Evolutionary conservation across 2,113 vertebrate species (phyloP), one percentile per base, ranked within the genome.

Genomic region (Amphilophus citrinellus): DNA sequence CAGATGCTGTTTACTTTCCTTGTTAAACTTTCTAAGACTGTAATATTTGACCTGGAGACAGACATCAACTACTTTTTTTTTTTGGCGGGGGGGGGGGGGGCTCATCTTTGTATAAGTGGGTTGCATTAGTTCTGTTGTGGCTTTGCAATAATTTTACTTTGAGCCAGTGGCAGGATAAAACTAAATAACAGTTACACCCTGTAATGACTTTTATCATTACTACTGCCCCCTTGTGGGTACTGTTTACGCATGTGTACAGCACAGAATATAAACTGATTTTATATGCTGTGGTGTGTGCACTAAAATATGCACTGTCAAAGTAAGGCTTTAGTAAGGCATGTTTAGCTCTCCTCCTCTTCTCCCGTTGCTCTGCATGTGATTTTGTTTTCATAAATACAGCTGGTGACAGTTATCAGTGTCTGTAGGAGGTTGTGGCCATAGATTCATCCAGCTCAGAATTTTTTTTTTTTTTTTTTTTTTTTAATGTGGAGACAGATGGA

Each of bases 201-300:
- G 6, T 27, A 62, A 63, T 61, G 27, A 75, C 60, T 62, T 42
- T 32, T 77, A 77, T 71, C 47, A 63, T 53, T 56, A 83, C 22
- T 87, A 76, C 91, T 87, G 93, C 93, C 93, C 89, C 83, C 90
- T 89, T 83, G 93, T 94, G 94, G 93, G n/a, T 20, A 30, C 6
- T 75, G 39, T 73, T 39, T 27, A 20, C 57, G 27, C 13, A 2
- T 59, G 3, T 30, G 30, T 30, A 4, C 30, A 30, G 3, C 30
- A 4, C 37, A 39, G 7, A 39, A 39, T 39, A 39, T 39, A 39
- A 39, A 39, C 37, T 8, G 6, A 9, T 39, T 39, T 7, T 39
- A 10, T 39, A 39, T 39, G 9, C 37, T 39, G 37, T 39, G 9
- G 37, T 62, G 8, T 62, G 9, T 18, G 22, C 80, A 62, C 44